phyloP scores from a whole-genome alignment of 2,888 invertebrate genomes.

The Leptarthrus brevirostris region DNA sequence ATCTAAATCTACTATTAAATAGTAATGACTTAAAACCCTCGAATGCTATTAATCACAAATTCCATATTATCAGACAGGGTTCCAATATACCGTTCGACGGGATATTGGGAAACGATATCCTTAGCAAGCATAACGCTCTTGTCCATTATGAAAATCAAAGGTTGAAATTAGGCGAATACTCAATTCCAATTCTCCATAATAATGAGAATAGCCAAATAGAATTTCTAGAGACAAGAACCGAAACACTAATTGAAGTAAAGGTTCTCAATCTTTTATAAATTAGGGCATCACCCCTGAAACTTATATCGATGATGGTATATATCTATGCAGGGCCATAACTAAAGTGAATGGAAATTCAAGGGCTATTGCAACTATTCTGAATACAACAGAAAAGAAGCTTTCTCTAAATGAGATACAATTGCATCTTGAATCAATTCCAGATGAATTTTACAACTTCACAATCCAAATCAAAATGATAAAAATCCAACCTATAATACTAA shows the following conservation, averaged over 20 bases:
- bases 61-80: neutral
- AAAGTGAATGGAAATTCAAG: neutral
- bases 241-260: neutral
- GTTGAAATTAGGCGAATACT: neutral
- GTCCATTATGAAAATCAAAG: neutral
- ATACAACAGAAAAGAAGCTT: neutral
- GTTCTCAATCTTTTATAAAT: neutral
- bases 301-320: neutral
- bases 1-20: too few species aligned
- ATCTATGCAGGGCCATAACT: neutral
- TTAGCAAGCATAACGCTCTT: neutral
- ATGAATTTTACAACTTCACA: too few species aligned
- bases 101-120: neutral
- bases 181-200: neutral
- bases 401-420: neutral
- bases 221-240: neutral
- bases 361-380: neutral
- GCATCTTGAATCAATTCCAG: neutral
- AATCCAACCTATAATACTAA: neutral
- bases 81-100: neutral
- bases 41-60: neutral
- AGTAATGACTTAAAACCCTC: too few species aligned
- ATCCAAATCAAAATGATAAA: neutral
- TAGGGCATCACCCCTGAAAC: neutral
- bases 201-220: neutral